Conservation (phyloP, 2,797 vertebrate species). For the Meriones psammophilus region DNA sequence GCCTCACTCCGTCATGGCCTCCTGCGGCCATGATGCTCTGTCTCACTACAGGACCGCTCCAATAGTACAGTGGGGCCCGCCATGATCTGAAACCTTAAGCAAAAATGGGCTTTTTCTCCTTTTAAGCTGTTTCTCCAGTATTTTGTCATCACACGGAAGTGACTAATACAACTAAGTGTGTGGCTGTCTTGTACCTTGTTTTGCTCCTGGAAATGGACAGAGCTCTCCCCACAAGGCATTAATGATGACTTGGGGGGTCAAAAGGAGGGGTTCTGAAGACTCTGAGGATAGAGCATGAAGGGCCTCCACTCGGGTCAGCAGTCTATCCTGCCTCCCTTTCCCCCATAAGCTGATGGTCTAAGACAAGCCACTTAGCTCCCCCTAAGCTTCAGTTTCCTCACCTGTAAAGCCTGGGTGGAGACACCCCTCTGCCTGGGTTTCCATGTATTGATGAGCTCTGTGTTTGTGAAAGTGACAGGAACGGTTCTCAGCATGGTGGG, state of each 20-base stretch:
- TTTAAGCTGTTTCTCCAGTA: background rate
- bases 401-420: background rate
- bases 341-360: background rate
- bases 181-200: background rate
- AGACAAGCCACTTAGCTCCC: background rate
- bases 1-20: background rate
- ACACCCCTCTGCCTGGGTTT: background rate
- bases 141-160: background rate
- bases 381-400: background rate
- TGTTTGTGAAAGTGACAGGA: rapidly evolving
- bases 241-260: background rate
- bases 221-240: background rate
- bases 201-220: too few species aligned
- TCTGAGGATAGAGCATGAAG: background rate
- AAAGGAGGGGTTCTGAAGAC: too few species aligned
- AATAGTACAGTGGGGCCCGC: background rate
- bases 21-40: background rate
- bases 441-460: background rate
- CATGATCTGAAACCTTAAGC: background rate
- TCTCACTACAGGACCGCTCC: background rate
- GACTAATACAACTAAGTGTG: background rate
- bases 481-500: rapidly evolving
- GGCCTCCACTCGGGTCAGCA: background rate
- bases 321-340: background rate
- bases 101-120: background rate